These are phyloP conservation scores for Tamias sibiricus DNA, from an alignment of 2,113 vertebrate species.

Conservation along the genomic window DNA sequence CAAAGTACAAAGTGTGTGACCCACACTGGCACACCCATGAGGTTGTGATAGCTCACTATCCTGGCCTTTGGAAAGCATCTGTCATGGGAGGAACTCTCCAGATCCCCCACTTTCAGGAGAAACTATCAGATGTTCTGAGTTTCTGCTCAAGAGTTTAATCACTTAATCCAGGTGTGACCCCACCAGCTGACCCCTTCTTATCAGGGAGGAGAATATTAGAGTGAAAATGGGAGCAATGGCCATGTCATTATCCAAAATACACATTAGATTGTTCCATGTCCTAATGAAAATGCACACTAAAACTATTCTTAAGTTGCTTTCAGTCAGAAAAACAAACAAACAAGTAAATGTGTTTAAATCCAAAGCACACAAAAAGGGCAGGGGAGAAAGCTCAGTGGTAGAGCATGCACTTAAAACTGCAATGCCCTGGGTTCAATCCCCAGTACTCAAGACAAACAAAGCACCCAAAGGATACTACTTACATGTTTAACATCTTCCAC, in stretches of 20 bases:
- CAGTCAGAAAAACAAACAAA: neutral
- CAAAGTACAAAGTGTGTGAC: rapidly evolving
- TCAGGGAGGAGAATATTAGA: neutral
- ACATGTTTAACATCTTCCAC: slow-evolving; percentile 94
- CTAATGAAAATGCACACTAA: neutral
- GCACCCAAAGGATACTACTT: slow-evolving; percentile 57
- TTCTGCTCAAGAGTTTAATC: neutral
- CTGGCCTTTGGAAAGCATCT: rapidly evolving
- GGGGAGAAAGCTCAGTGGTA: neutral
- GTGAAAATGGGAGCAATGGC: neutral
- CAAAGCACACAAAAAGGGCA: too few species aligned
- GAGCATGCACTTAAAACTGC: too few species aligned
- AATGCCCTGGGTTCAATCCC: too few species aligned
- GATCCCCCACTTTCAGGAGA: neutral
- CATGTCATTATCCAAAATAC: neutral
- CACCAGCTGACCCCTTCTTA: neutral
- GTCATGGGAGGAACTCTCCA: neutral
- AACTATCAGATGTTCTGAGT: neutral
- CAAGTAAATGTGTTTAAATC: neutral
- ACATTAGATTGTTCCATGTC: neutral
- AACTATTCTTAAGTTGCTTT: neutral
- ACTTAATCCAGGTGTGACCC: neutral
- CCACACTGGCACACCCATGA: rapidly evolving
- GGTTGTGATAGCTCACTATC: rapidly evolving
- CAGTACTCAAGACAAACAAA: neutral